These are phyloP conservation scores for Myathropa florea DNA, from an alignment of 2,888 invertebrate genomes.

Conservation along the genomic window DNA sequence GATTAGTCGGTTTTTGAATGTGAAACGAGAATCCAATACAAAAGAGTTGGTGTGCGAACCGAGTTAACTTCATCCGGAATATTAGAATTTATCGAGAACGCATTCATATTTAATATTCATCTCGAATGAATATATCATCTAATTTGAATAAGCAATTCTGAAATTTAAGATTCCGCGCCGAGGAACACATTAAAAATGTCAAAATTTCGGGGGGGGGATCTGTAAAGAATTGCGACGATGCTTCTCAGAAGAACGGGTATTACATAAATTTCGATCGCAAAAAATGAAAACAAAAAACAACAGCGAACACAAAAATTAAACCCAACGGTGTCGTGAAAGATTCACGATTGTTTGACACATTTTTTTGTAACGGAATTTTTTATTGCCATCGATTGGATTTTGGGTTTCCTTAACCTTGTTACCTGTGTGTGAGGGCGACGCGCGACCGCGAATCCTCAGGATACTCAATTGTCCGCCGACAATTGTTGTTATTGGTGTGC, in stretches of 20 bases:
- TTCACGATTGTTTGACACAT: neutral
- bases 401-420: constrained; percentile 11
- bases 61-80: constrained; percentile 37
- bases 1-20: constrained; percentile 30
- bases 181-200: neutral
- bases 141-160: neutral
- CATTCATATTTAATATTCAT: constrained; percentile 39
- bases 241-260: constrained; percentile 61
- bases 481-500: constrained; percentile 49
- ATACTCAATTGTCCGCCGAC: constrained; percentile 24
- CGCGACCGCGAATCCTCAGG: constrained; percentile 38
- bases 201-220: constrained; percentile 9
- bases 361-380: constrained; percentile 30
- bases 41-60: constrained; percentile 61
- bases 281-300: neutral
- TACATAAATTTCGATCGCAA: constrained; percentile 44
- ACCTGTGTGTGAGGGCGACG: constrained; percentile 47
- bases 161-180: neutral
- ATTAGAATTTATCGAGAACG: constrained; percentile 30
- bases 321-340: neutral
- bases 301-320: constrained; percentile 16
- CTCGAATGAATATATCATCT: constrained; percentile 36
- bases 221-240: constrained; percentile 6
- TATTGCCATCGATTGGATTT: constrained; percentile 26
- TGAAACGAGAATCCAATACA: constrained; percentile 17